A percentile compares a stretch with the other conserved stretches of the same genome.
These are phyloP conservation scores for Phengaris arion DNA, from an alignment of 2,888 invertebrate species.

Conservation along the genomic window DNA sequence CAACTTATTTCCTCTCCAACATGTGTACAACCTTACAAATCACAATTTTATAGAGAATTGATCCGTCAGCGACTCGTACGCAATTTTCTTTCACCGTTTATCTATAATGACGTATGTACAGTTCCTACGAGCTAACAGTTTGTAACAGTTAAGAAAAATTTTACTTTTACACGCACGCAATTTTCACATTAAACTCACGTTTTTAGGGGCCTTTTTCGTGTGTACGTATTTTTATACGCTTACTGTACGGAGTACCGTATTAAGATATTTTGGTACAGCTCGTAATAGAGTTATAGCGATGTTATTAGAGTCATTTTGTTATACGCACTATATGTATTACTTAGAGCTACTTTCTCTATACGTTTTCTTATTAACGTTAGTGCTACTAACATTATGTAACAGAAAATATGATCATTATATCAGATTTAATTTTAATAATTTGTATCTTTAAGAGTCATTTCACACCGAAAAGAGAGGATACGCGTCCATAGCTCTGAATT, in stretches of 20 bases:
- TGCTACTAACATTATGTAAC: neutral
- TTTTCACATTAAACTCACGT: neutral
- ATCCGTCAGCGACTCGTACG: conserved; percentile 39
- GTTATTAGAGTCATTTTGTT: conserved; percentile 8
- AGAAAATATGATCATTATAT: neutral
- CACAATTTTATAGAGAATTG: conserved; percentile 37
- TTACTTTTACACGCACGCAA: conserved; percentile 27
- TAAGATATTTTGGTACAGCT: conserved; percentile 11
- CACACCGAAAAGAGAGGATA: too few relatives aligned
- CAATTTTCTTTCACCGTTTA: conserved; percentile 57
- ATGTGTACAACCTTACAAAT: conserved; percentile 24
- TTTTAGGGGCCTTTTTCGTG: neutral
- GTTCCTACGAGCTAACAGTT: conserved; percentile 28
- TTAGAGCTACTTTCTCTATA: conserved; percentile 6
- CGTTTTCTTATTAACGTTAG: neutral
- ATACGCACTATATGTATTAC: conserved; percentile 21
- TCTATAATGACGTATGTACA: conserved; percentile 46
- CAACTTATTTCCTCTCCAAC: neutral
- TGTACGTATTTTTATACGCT: neutral
- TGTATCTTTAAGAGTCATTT: neutral
- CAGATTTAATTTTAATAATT: neutral
- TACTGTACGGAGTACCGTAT: neutral
- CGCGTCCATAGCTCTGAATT: too few relatives aligned
- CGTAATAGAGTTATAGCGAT: neutral
- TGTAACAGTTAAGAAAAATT: conserved; percentile 19